phyloP scores from a whole-genome alignment of 2,888 invertebrate species.

The Nephrotoma guestfalica region DNA sequence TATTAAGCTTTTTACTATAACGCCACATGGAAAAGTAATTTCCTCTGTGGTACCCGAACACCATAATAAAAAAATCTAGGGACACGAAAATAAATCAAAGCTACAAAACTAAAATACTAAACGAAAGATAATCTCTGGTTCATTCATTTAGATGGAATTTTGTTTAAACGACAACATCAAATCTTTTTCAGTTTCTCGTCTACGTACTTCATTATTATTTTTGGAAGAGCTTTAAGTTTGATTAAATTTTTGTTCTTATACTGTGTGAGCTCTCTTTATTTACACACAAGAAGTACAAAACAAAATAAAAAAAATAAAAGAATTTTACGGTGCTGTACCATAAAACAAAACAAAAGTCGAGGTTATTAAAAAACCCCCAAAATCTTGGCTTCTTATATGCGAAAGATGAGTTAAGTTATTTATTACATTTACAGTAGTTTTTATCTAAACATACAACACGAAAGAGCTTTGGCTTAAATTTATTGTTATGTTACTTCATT shows the following conservation, averaged over 20 bases:
- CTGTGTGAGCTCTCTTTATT: not conserved
- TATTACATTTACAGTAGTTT: not conserved
- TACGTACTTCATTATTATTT: not conserved
- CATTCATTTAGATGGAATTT: not conserved
- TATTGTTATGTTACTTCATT: not conserved
- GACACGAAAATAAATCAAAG: not conserved
- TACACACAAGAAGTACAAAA: not conserved
- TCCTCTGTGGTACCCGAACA: not conserved
- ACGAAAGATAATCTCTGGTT: not conserved
- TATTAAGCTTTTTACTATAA: not conserved
- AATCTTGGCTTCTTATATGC: not conserved
- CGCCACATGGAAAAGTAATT: not conserved
- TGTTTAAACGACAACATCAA: not conserved
- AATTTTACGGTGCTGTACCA: not conserved
- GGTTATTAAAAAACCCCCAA: not conserved
- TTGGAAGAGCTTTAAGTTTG: not conserved
- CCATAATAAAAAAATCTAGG: not conserved
- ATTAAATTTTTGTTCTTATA: not conserved
- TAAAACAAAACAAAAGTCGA: not conserved
- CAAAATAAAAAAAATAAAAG: not conserved
- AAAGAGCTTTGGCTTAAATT: not conserved
- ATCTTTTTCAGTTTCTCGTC: not conserved
- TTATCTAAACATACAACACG: not conserved
- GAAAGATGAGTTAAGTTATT: not conserved
- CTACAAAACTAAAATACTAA: not conserved